Percentiles rank a stretch among this genome's conserved stretches.
These are phyloP conservation scores for Lophotis ruficrista DNA, from an alignment of 2,113 vertebrate species.

Conservation along the genomic window DNA sequence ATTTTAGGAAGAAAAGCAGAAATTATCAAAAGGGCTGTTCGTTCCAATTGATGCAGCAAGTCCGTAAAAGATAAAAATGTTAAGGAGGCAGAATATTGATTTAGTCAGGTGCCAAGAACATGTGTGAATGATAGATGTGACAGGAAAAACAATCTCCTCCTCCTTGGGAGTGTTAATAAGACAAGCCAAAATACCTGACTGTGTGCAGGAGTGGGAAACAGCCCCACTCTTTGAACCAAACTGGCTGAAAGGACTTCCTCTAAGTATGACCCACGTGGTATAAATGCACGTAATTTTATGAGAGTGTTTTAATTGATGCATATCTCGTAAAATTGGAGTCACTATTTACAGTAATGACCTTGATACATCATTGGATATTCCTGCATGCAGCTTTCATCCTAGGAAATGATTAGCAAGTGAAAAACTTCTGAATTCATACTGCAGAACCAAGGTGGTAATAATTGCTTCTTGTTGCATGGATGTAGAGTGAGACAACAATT, in stretches of 20 bases:
- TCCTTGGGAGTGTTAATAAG: not conserved
- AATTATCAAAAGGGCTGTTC: not conserved
- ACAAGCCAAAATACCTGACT: not conserved
- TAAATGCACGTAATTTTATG: not conserved
- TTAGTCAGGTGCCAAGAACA: not conserved
- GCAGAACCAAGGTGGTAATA: not conserved
- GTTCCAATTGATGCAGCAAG: not conserved
- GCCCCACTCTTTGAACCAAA: not conserved
- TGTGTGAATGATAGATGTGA: slow-evolving; percentile 4
- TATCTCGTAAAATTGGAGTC: not conserved
- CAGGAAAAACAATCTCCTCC: slow-evolving; percentile 10
- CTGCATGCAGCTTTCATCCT: not conserved
- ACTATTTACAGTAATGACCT: not conserved
- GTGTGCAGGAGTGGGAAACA: not conserved
- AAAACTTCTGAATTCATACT: not conserved
- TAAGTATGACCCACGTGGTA: not conserved
- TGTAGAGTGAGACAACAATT: not conserved
- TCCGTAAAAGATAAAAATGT: slow-evolving; percentile 16
- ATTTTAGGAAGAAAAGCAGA: slow-evolving; percentile 10
- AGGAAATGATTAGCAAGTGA: not conserved
- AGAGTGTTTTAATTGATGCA: not conserved
- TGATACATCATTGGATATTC: not conserved
- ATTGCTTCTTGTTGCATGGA: not conserved
- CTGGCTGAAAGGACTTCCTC: not conserved
- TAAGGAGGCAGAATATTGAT: slow-evolving; percentile 31